These are phyloP conservation scores for Cylindroiulus punctatus DNA, from an alignment of 2,888 invertebrate species.

Conservation along the genomic window DNA sequence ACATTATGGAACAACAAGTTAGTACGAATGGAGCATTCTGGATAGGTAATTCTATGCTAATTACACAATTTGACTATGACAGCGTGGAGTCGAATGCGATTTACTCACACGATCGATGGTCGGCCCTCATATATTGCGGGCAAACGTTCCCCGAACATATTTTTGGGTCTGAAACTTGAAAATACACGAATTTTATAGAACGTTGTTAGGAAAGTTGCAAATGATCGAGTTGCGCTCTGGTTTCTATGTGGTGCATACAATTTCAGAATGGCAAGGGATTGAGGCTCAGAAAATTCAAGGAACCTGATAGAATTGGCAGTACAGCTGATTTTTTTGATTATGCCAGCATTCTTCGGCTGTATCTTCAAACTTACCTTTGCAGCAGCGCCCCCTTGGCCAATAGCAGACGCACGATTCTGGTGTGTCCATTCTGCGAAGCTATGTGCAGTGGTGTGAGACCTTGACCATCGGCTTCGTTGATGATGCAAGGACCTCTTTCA, in stretches of 20 bases:
- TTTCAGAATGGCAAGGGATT: slow-evolving; percentile 24
- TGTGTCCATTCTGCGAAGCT: slow-evolving; percentile 83
- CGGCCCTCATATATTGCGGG: slow-evolving; percentile 15
- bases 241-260: slow-evolving; percentile 11
- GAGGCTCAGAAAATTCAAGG: background rate
- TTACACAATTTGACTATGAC: background rate
- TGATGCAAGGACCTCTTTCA: slow-evolving; percentile 85
- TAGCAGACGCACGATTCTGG: slow-evolving; percentile 82
- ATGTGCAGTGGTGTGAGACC: slow-evolving; percentile 88
- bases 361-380: slow-evolving; percentile 67
- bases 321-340: background rate
- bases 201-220: too few species aligned
- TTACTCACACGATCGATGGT: background rate
- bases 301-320: background rate
- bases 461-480: slow-evolving; percentile 88
- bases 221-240: background rate
- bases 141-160: slow-evolving; percentile 25
- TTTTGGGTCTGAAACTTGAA: slow-evolving; percentile 7
- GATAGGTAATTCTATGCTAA: too few species aligned
- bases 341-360: background rate
- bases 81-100: background rate
- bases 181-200: slow-evolving; percentile 9
- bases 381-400: slow-evolving; percentile 84
- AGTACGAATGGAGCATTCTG: too few species aligned
- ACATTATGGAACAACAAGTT: background rate